Percentiles rank a stretch among this genome's conserved stretches.
These are phyloP conservation scores for Pyrrhura leucotis DNA, from an alignment of 2,797 vertebrate species.

Conservation along the genomic window DNA sequence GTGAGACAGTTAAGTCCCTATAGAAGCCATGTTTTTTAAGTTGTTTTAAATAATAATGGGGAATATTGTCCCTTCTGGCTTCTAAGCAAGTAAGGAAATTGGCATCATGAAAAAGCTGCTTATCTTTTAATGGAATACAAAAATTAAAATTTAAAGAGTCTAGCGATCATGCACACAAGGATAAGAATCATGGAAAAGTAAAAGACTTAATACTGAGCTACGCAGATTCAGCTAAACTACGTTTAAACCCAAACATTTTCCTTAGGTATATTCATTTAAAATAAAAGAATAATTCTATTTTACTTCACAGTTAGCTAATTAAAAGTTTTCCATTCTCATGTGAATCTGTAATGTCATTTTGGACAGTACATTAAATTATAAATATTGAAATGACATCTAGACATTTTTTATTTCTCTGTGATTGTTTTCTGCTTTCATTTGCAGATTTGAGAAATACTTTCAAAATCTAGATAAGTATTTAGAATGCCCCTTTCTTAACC, in stretches of 20 bases:
- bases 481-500: neutral
- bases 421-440: neutral
- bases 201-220: neutral
- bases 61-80: neutral
- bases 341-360: neutral
- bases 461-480: neutral
- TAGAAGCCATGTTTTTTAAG: neutral
- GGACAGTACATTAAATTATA: neutral
- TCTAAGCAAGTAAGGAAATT: slow-evolving; percentile 25
- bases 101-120: neutral
- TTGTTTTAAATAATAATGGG: slow-evolving; percentile 20
- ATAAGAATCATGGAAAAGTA: neutral
- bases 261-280: neutral
- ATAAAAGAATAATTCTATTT: slow-evolving; percentile 17
- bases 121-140: neutral
- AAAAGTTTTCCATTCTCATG: neutral
- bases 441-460: neutral
- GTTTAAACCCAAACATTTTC: neutral
- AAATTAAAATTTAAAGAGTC: slow-evolving; percentile 26
- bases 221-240: neutral
- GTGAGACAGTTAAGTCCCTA: neutral
- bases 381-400: neutral
- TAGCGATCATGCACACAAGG: neutral
- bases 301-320: neutral
- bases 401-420: neutral